phyloP scores from a whole-genome alignment of 2,113 vertebrate genomes.

The Thunnus maccoyii region DNA sequence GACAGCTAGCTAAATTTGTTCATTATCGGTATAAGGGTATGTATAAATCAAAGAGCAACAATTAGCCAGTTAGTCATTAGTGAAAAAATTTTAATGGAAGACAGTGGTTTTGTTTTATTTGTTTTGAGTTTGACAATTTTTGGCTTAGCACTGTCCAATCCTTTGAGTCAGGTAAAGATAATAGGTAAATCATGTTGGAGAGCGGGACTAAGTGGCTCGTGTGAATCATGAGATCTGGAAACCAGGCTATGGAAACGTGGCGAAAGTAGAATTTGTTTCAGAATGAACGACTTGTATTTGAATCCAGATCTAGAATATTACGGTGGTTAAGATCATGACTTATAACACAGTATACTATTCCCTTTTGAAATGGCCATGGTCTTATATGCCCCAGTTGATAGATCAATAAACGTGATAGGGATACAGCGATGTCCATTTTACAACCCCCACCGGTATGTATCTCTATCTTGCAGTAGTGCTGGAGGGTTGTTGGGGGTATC shows the following conservation, averaged over 20 bases:
- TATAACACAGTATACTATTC: not conserved
- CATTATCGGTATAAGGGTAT: too few relatives aligned
- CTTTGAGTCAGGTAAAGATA: not conserved
- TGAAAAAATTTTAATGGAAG: not conserved
- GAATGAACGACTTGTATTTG: not conserved
- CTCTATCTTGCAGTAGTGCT: not conserved
- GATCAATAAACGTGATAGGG: conserved; percentile 21
- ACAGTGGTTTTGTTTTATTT: not conserved
- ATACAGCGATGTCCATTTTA: not conserved
- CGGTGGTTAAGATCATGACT: not conserved
- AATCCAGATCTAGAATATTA: not conserved
- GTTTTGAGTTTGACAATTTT: not conserved
- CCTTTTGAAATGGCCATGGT: not conserved
- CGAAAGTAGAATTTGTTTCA: not conserved
- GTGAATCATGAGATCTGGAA: not conserved
- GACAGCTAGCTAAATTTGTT: too few relatives aligned
- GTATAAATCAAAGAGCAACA: too few relatives aligned
- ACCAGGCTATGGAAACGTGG: not conserved
- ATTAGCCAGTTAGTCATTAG: too few relatives aligned
- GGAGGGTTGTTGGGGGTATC: not conserved
- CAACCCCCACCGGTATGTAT: not conserved
- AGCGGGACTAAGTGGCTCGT: not conserved
- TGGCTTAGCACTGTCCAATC: not conserved
- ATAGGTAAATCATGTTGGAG: too few relatives aligned
- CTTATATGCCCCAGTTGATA: not conserved